Base-by-base conservation (phyloP, 2,113 vertebrate genomes). In the Podarcis muralis region DNA sequence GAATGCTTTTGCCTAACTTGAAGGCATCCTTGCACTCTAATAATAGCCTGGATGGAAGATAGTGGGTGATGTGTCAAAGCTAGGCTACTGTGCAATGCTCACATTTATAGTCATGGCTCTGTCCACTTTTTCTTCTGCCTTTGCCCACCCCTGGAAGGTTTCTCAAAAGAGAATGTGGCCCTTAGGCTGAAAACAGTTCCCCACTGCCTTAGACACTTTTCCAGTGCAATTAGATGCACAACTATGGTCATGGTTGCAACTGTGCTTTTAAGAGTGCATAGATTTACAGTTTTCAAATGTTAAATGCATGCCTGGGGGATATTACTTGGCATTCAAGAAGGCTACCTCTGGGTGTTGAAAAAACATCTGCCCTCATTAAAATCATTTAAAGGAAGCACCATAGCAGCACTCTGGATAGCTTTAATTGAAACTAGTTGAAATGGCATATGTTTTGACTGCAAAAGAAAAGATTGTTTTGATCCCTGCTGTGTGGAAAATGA, bases 351-450 rank as follows among this genome's bases (percentile, higher is more conserved):
- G 27, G 2, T 81, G 79, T 22, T 88, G 30, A 13, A 86, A 78
- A 87, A 86, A 83, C 37, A 87, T 84, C 30, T 88, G n/a, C 62
- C 15, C 87, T 89, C 93, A 94, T 92, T 90, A 85, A 23, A n/a
- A 37, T 81, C n/a, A 66, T 90, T 90, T 89, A 57, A 90, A 2
- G 3, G n/a, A 92, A 95, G 79, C 2, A 15, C 1, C 74, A 87
- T 83, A 91, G 89, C 27, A 87, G 5, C 11, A 79, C 20, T 91
- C 87, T 84, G 78, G 48, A 88, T 81, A 85, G 43, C 6, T 93
- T 93, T 93, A 94, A 93, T 81, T 92, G 48, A 91, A 92, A 87
- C 69, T 87, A 89, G 62, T 90, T 48, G 37, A 91, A 90, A 91
- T 77, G 78, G 13, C n/a, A 79, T 18, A 79, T 3, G 72, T 92